These are phyloP conservation scores for Pyrrhosoma nymphula DNA, from an alignment of 2,888 invertebrate species.

Conservation along the genomic window DNA sequence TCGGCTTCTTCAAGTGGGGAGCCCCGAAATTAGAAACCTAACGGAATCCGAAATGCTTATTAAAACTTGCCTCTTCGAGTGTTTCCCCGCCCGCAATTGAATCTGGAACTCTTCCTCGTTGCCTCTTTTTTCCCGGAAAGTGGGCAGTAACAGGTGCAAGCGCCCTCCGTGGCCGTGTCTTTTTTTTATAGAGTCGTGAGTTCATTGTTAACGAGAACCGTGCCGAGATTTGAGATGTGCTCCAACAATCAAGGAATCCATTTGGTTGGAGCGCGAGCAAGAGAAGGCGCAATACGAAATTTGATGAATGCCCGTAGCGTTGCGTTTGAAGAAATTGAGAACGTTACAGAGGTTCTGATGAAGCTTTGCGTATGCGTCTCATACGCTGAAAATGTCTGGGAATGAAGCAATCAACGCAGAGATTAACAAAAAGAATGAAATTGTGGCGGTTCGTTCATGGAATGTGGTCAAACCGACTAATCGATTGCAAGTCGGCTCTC, in stretches of 20 bases:
- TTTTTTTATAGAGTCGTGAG: not conserved
- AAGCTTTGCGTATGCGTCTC: no score
- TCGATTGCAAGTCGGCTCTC: no score
- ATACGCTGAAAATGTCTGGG: no score
- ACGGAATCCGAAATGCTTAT: slow-evolving; percentile 32
- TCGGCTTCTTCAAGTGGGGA: not conserved
- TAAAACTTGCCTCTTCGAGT: slow-evolving; percentile 28
- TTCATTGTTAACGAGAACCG: not conserved
- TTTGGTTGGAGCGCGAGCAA: not conserved
- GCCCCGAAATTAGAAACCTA: not conserved
- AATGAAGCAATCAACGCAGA: no score
- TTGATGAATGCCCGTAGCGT: not conserved
- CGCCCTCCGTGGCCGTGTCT: not conserved
- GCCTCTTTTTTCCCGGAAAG: not conserved
- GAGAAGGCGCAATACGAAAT: not conserved
- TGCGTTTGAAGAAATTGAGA: not conserved
- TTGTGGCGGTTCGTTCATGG: no score
- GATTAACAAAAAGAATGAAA: no score
- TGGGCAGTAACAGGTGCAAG: not conserved
- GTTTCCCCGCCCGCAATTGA: not conserved
- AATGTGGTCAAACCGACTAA: no score
- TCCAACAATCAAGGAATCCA: not conserved
- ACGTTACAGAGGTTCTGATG: no score
- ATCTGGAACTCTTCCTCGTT: slow-evolving; percentile 13
- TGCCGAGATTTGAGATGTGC: not conserved